Evolutionary conservation across 2,797 vertebrate genomes (phyloP).

Genomic region (Echiichthys vipera): DNA sequence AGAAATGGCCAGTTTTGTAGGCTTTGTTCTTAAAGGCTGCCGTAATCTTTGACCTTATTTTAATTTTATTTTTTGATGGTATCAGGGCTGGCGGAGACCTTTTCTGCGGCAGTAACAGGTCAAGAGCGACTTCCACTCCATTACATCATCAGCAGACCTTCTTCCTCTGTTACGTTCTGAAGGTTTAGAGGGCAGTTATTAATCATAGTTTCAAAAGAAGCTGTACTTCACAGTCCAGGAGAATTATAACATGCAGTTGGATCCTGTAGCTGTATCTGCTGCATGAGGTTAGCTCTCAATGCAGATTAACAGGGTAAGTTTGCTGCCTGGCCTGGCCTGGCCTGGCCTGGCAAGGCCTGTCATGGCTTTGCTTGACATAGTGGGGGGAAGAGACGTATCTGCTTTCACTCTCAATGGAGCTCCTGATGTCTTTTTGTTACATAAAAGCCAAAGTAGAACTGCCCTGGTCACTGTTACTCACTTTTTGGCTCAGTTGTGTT

Average conservation of each 20-base stretch:
- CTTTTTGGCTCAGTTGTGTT: not conserved
- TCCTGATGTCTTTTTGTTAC: slow-evolving; percentile 34
- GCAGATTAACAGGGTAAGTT: slow-evolving; percentile 72
- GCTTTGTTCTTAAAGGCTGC: not conserved
- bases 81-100: slow-evolving; percentile 67
- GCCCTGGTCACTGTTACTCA: not conserved
- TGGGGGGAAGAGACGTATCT: slow-evolving; percentile 40
- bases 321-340: slow-evolving; percentile 33
- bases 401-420: slow-evolving; percentile 57
- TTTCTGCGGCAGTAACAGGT: slow-evolving; percentile 46
- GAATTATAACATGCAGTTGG: not conserved
- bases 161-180: not conserved
- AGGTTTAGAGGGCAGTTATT: not conserved
- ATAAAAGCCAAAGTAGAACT: slow-evolving; percentile 15
- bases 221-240: not conserved
- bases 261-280: slow-evolving; percentile 30
- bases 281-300: slow-evolving; percentile 22
- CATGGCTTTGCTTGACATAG: slow-evolving; percentile 23
- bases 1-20: not conserved
- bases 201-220: not conserved
- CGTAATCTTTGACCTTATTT: slow-evolving; percentile 35
- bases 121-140: slow-evolving; percentile 23
- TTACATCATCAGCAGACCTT: slow-evolving; percentile 33
- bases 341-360: not conserved
- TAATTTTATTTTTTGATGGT: slow-evolving; percentile 33